These are phyloP conservation scores for Dunckerocampus dactyliophorus DNA, from an alignment of 2,113 vertebrate genomes.

Conservation along the genomic window DNA sequence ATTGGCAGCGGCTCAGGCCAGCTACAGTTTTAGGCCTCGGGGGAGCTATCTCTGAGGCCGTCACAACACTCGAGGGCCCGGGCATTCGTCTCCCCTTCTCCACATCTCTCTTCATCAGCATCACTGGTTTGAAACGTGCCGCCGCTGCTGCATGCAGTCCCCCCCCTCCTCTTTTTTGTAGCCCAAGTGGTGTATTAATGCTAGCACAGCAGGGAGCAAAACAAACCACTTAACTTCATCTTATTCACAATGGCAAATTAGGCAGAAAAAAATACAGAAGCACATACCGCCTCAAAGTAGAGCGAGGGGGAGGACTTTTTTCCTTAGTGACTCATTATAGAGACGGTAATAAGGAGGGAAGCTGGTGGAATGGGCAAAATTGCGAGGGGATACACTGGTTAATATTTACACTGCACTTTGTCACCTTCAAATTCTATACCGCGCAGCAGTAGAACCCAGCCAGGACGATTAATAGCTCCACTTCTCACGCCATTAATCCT, in stretches of 20 bases:
- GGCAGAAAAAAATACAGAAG: constrained; percentile 47
- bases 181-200: constrained; percentile 33
- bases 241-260: constrained; percentile 62
- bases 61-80: constrained; percentile 29
- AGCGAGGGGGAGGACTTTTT: constrained; percentile 11
- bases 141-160: constrained; percentile 12
- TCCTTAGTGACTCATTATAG: constrained; percentile 72
- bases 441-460: constrained; percentile 9
- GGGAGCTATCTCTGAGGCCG: constrained; percentile 27
- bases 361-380: constrained; percentile 51
- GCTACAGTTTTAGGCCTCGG: constrained; percentile 26
- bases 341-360: constrained; percentile 59
- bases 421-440: constrained; percentile 39
- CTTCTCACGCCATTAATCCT: constrained; percentile 50
- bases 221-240: constrained; percentile 59
- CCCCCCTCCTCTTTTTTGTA: constrained; percentile 18
- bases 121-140: constrained; percentile 26
- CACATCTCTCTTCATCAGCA: constrained; percentile 52
- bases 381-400: constrained; percentile 56
- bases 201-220: constrained; percentile 51
- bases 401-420: constrained; percentile 66
- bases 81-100: constrained; percentile 41
- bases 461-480: constrained; percentile 47
- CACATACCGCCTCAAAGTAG: constrained; percentile 12
- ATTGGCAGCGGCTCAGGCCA: constrained; percentile 32